A percentile compares a stretch with the other conserved stretches of the same genome.
Evolutionary conservation across 1,140 invertebrate genomes (phyloP).

Genomic region (Neodiprion fabricii): DNA sequence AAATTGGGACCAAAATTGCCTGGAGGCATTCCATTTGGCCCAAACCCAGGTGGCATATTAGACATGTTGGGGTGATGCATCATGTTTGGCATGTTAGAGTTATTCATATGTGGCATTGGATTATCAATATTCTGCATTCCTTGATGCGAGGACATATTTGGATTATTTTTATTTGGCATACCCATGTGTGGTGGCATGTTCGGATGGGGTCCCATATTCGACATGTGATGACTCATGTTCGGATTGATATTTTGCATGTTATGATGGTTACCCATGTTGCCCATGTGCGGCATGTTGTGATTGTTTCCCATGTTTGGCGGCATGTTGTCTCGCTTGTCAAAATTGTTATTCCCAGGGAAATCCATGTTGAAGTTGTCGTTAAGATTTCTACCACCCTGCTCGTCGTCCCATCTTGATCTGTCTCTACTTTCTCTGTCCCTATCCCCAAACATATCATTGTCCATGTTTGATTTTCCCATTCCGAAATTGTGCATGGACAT

Average conservation of each 20-base stretch:
- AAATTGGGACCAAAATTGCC: slow-evolving; percentile 48
- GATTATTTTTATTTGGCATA: slow-evolving; percentile 39
- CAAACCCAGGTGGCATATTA: slow-evolving; percentile 41
- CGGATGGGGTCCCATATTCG: slow-evolving; percentile 38
- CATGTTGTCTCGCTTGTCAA: slow-evolving; percentile 45
- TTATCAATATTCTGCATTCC: slow-evolving; percentile 38
- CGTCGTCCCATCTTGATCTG: slow-evolving; percentile 44
- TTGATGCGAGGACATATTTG: slow-evolving; percentile 29
- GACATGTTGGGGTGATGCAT: slow-evolving; percentile 40
- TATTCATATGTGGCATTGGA: slow-evolving; percentile 37
- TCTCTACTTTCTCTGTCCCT: slow-evolving; percentile 36
- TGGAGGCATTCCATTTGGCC: slow-evolving; percentile 41
- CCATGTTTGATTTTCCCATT: slow-evolving; percentile 31
- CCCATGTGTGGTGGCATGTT: slow-evolving; percentile 40
- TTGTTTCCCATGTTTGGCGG: slow-evolving; percentile 28
- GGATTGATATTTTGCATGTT: slow-evolving; percentile 52
- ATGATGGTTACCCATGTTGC: slow-evolving; percentile 43
- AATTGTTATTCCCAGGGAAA: slow-evolving; percentile 31
- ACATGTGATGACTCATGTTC: slow-evolving; percentile 43
- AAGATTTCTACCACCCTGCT: slow-evolving; percentile 26
- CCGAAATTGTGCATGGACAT: slow-evolving; percentile 27
- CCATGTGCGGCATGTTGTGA: slow-evolving; percentile 28
- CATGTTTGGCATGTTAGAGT: slow-evolving; percentile 40
- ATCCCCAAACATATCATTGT: slow-evolving; percentile 39
- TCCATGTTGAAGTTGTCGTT: slow-evolving; percentile 25